phyloP scores from a whole-genome alignment of 2,113 vertebrate genomes.

The Bufo gargarizans region DNA sequence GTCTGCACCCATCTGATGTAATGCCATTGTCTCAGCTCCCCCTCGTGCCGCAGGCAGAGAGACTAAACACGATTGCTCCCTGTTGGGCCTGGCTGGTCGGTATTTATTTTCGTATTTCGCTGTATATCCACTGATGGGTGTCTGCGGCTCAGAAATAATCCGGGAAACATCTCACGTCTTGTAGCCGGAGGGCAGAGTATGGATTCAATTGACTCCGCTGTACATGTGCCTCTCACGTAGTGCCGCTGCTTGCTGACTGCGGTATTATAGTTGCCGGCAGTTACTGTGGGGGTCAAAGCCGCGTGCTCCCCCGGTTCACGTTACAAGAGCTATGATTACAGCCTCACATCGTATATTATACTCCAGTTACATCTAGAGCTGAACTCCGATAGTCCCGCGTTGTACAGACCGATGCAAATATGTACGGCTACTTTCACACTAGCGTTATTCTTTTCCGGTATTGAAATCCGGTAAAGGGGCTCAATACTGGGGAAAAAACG shows the following conservation, averaged over 20 bases:
- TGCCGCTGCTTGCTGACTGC: neutral
- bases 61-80: slow-evolving; percentile 50
- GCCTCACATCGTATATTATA: no score
- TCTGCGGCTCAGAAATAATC: slow-evolving; percentile 39
- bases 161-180: neutral
- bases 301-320: neutral
- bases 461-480: no score
- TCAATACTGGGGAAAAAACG: no score
- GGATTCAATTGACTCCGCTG: neutral
- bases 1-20: slow-evolving; percentile 1
- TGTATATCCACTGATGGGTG: slow-evolving; percentile 42
- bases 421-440: no score
- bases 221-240: neutral
- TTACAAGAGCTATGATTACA: no score
- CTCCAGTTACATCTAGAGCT: no score
- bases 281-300: neutral
- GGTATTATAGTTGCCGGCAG: neutral
- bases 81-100: neutral
- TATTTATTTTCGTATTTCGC: slow-evolving; percentile 41
- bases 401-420: no score
- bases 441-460: no score
- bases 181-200: slow-evolving; percentile 25
- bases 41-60: neutral
- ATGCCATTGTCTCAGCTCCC: slow-evolving; percentile 2
- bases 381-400: no score